Evolutionary conservation across 92 coral and sea anemone genomes (phyloP).

Genomic region (Bergia sp.): DNA sequence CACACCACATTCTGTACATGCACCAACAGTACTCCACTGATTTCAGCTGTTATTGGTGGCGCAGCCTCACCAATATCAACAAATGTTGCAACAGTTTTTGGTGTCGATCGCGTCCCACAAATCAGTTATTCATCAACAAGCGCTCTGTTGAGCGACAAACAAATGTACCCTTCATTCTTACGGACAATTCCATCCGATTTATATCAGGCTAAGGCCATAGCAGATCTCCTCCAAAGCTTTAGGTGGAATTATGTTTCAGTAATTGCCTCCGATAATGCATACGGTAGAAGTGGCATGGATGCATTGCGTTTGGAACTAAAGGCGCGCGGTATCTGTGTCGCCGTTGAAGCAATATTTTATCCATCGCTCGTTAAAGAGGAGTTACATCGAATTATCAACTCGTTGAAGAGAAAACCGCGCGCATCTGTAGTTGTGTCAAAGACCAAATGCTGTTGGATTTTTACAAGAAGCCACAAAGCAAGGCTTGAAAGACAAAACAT

Average conservation of each 20-base stretch:
- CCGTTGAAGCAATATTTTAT: slow-evolving; percentile 76
- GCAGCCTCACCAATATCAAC: slow-evolving; percentile 92
- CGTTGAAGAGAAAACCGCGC: slow-evolving; percentile 65
- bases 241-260: slow-evolving; percentile 94
- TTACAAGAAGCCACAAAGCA: slow-evolving; percentile 77
- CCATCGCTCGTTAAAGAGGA: slow-evolving; percentile 66
- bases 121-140: slow-evolving; percentile 98
- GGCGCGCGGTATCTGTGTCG: slow-evolving; percentile 73
- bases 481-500: slow-evolving; percentile 68
- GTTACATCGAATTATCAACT: slow-evolving; percentile 58
- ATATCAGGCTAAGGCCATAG: slow-evolving; percentile 92
- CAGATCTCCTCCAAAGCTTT: slow-evolving; percentile 79
- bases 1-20: slow-evolving; percentile 55
- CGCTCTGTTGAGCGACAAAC: slow-evolving; percentile 82
- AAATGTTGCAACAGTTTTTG: slow-evolving; percentile 75
- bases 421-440: slow-evolving; percentile 81
- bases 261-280: slow-evolving; percentile 91
- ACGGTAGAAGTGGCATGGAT: slow-evolving; percentile 94
- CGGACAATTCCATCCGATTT: slow-evolving; percentile 98
- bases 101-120: slow-evolving; percentile 85
- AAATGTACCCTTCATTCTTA: slow-evolving; percentile 75
- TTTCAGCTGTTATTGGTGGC: slow-evolving; percentile 92
- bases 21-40: slow-evolving; percentile 39
- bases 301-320: slow-evolving; percentile 80
- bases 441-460: slow-evolving; percentile 90